Base-by-base conservation (phyloP, 1,140 invertebrate species). In the Dendrolimus punctatus region DNA sequence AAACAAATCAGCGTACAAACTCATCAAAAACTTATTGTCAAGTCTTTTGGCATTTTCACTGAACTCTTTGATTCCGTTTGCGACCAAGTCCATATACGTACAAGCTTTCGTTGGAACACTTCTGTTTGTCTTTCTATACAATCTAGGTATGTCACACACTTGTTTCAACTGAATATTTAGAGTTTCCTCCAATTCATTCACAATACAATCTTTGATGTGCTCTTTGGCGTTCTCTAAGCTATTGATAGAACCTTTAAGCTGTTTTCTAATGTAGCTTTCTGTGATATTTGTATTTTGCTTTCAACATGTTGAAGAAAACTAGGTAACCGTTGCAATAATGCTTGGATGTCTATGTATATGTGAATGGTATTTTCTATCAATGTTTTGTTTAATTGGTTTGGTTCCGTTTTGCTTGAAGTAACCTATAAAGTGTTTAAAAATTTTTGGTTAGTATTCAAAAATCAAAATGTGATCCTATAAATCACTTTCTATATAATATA, bases 51-150 rank as follows among this genome's bases (percentile, higher is more conserved):
- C 90, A 58, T 89, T 85, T 39, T 83, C 68, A 64, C 91, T 75
- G 75, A 94, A 94, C n/a, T 88, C 80, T 42, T 88, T 80, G 5
- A 95, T 79, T 6, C 91, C 88, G 49, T 88, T 87, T 1, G 95
- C 68, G 66, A 94, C 89, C 59, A 90, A 88, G 39, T 91, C 90
- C 41, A 97, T 91, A 78, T 97, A 98, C 38, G 88, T 74, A 54
- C 95, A 95, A 46, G 93, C 90, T 68, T 93, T 93, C 2, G 91
- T 92, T 0, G 95, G 95, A 45, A 92, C 89, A 64, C 95, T 95
- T 64, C 95, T 90, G 83, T 98, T 99, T 0, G 97, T 99, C 74
- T 96, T 92, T 67, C 97, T 89, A 80, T 97, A 99, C 40, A 98
- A 85, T 63, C 97, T 89, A 39, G 97, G 97, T 88, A 98, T 95